Evolutionary conservation across 92 coral and sea anemone species (phyloP).

Genomic region (Actinernus sp.): DNA sequence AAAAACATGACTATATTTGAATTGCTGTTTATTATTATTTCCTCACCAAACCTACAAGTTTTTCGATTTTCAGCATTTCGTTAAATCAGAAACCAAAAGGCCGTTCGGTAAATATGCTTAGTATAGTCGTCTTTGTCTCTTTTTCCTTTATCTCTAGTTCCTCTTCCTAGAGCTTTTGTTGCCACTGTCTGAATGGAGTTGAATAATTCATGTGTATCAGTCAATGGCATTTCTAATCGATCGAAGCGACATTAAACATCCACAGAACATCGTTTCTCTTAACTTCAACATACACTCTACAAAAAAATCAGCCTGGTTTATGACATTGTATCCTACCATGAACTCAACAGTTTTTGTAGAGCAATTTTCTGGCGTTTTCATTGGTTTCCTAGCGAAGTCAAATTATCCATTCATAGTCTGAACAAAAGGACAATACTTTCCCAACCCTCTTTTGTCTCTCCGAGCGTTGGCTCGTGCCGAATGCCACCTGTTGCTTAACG

Average conservation of each 20-base stretch:
- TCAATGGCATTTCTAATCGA: no score
- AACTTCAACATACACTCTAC: not conserved
- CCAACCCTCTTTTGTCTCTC: slow-evolving; percentile 30
- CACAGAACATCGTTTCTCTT: slow-evolving; percentile 1
- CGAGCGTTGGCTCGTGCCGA: slow-evolving; percentile 64
- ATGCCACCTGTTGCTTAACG: slow-evolving; percentile 65
- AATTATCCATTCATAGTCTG: not conserved
- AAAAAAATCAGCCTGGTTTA: no score
- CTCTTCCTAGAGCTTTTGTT: slow-evolving; percentile 7
- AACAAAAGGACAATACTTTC: slow-evolving; percentile 68
- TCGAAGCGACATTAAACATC: not conserved
- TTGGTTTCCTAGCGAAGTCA: not conserved
- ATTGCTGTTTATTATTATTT: not conserved
- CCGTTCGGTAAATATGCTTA: not conserved
- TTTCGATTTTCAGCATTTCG: not conserved
- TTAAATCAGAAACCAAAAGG: slow-evolving; percentile 3
- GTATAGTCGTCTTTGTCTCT: no score
- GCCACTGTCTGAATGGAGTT: not conserved
- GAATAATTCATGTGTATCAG: slow-evolving; percentile 12
- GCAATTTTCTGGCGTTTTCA: slow-evolving; percentile 1
- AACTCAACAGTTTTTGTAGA: not conserved
- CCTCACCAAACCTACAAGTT: not conserved
- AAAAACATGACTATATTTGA: no score
- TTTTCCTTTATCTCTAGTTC: no score
- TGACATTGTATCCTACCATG: not conserved